phyloP scores from a whole-genome alignment of 53 echinoderm and acorn worm genomes.

The Paracentrotus lividus region DNA sequence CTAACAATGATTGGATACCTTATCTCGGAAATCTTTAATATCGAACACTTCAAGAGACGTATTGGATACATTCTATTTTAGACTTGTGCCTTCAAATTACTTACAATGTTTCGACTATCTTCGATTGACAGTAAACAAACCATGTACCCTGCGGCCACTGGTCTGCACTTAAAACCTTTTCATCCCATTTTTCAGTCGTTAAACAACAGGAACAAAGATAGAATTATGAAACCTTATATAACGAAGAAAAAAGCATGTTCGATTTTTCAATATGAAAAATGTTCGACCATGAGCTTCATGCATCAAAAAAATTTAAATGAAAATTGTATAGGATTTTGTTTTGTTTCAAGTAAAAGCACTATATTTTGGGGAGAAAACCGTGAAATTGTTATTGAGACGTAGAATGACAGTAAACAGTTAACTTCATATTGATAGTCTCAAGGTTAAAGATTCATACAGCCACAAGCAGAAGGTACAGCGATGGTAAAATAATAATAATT shows the following conservation, averaged over 20 bases:
- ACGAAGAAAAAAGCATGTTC: neutral
- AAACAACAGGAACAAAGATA: constrained; percentile 16
- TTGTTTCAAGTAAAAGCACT: too few species aligned
- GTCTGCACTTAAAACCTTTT: neutral
- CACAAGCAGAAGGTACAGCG: too few species aligned
- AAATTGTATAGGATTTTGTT: too few species aligned
- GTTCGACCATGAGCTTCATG: too few species aligned
- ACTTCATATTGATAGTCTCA: too few species aligned
- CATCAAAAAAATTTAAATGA: too few species aligned
- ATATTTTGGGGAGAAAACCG: too few species aligned
- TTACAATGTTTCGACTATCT: neutral
- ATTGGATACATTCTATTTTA: neutral
- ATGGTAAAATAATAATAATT: too few species aligned
- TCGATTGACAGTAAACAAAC: neutral
- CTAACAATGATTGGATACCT: constrained; percentile 11
- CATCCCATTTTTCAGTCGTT: neutral
- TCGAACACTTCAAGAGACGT: neutral
- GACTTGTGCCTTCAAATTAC: neutral
- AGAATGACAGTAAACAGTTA: too few species aligned
- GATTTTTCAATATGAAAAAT: neutral
- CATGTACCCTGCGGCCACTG: neutral
- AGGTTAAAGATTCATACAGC: too few species aligned
- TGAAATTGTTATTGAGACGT: too few species aligned
- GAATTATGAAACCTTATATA: neutral
- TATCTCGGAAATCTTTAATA: constrained; percentile 30